A percentile compares a stretch with the other conserved stretches of the same genome.
These are phyloP conservation scores for Manis pentadactyla DNA, from an alignment of 2,797 vertebrate species.

Conservation along the genomic window DNA sequence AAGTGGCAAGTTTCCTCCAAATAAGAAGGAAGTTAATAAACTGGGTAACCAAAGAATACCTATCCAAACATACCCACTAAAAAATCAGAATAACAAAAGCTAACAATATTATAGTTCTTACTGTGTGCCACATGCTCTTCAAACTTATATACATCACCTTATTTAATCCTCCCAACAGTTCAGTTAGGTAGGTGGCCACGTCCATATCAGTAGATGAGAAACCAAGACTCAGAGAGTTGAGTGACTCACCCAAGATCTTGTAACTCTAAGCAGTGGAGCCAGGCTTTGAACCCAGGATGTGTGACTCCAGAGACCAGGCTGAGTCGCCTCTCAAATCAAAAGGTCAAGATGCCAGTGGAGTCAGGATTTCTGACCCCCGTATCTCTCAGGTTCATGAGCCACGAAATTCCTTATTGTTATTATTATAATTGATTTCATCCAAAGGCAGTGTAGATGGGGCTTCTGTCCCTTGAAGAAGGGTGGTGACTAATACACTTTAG, in stretches of 20 bases:
- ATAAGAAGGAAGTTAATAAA: not conserved
- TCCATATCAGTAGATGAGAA: not conserved
- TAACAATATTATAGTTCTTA: not conserved
- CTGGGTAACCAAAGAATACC: not conserved
- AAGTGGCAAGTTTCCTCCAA: not conserved
- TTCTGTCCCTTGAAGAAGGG: not conserved
- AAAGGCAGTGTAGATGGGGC: not conserved
- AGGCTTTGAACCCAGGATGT: not conserved
- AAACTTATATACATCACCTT: accelerated
- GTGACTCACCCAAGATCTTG: not conserved
- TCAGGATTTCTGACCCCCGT: not conserved
- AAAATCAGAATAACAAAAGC: not conserved
- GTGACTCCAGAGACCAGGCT: not conserved
- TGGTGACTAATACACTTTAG: not conserved
- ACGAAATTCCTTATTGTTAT: not conserved
- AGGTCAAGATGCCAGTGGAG: not conserved
- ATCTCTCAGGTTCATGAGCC: not conserved
- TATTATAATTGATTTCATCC: not conserved
- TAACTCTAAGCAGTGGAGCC: not conserved
- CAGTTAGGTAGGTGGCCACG: not conserved
- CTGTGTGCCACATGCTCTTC: not conserved
- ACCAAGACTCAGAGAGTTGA: not conserved
- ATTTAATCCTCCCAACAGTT: not conserved
- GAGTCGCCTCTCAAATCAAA: not conserved
- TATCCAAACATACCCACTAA: not conserved